Evolutionary conservation across 2,888 invertebrate genomes (phyloP).

Genomic region (Drosophila rellima): DNA sequence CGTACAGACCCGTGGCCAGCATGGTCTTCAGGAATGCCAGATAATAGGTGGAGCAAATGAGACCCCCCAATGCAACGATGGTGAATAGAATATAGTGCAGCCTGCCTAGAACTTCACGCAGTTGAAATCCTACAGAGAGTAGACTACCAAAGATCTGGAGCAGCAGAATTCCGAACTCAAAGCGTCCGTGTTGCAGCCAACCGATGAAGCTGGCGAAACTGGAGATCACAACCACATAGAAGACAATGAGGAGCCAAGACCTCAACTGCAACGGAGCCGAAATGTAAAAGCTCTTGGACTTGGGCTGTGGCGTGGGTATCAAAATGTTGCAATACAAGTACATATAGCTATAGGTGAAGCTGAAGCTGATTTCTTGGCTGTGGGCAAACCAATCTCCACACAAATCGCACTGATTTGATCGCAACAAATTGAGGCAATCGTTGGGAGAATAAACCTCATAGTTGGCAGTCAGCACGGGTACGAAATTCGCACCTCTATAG

Average conservation of each 20-base stretch:
- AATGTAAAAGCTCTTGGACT: slow-evolving; percentile 52
- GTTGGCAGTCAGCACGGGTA: slow-evolving; percentile 37
- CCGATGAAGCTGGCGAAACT: slow-evolving; percentile 46
- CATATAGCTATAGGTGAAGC: slow-evolving; percentile 49
- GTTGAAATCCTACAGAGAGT: slow-evolving; percentile 34
- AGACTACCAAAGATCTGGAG: slow-evolving; percentile 54
- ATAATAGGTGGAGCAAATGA: slow-evolving; percentile 60
- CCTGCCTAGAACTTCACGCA: slow-evolving; percentile 41
- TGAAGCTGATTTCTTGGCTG: slow-evolving; percentile 22
- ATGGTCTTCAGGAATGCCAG: slow-evolving; percentile 56
- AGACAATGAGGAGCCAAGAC: slow-evolving; percentile 41
- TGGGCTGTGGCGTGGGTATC: slow-evolving; percentile 41
- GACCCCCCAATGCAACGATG: slow-evolving; percentile 46
- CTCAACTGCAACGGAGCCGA: slow-evolving; percentile 48
- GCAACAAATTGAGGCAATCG: slow-evolving; percentile 40
- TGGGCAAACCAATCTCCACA: slow-evolving; percentile 54
- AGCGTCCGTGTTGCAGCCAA: slow-evolving; percentile 43
- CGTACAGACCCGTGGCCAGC: slow-evolving; percentile 64
- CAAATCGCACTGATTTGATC: slow-evolving; percentile 32
- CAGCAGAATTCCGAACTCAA: slow-evolving; percentile 24
- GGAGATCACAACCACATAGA: slow-evolving; percentile 42
- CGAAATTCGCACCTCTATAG: slow-evolving; percentile 38
- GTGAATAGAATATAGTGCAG: slow-evolving; percentile 48
- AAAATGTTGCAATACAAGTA: slow-evolving; percentile 55
- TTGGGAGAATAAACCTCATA: slow-evolving; percentile 36